Base-by-base conservation (phyloP, 2,113 vertebrate species). In the Castor canadensis region DNA sequence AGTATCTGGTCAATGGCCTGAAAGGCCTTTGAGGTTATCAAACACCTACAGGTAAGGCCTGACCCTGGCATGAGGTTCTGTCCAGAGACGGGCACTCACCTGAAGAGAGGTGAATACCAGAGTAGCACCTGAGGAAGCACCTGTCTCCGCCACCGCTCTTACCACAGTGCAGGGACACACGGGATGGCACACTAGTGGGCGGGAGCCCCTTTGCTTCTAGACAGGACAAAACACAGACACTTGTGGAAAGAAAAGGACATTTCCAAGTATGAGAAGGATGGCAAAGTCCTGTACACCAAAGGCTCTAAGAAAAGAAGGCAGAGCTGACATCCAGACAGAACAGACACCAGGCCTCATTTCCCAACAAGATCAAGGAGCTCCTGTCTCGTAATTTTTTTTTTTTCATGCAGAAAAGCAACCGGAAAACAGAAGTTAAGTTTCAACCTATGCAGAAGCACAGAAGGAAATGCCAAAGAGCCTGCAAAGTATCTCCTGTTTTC, bases 401-500 rank as follows among this genome's bases (percentile, higher is more conserved):
- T 88, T 93, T 82, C 95, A 97, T 95, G 96, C 93, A 98, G 73
- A 93, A 81, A 97, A 98, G 88, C 90, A 93, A 87, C 97, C 95
- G 87, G 66, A 97, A 95, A 17, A 96, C 35, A 96, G 96, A 97
- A 88, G 96, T 54, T n/a, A 0, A 12, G 94, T 84, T 82, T 92
- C 82, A 79, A 64, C 81, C 92, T 96, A 95, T 12, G 95, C 96
- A 98, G 97, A 98, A 98, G 97, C 97, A 97, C 86, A 98, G 97
- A 98, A 97, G 97, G 98, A 97, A 98, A 98, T 88, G 97, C 93
- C 67, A 94, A 98, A 98, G 97, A 97, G 82, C 98, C 96, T 98
- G 98, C 96, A 99, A 99, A 99, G 99, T 99, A 99, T 99, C 99
- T 99, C 99, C 99, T 99, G 99, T 99, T 99, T 98, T 99, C 96